Conservation (phyloP, 2,888 invertebrate genomes). For the Rhagonycha lutea region DNA sequence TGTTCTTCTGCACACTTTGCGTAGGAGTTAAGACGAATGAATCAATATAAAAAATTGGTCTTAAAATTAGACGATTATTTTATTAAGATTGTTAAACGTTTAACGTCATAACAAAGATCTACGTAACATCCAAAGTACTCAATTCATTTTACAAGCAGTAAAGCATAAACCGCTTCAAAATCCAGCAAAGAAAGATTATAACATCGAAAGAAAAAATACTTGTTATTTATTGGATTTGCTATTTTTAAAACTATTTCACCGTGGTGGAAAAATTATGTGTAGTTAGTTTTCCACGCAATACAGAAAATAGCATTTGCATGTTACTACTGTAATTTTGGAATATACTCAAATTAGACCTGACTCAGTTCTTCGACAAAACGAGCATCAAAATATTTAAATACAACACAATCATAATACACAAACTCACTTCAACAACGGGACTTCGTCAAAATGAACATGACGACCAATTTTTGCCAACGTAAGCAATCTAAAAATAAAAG, state of each 20-base stretch:
- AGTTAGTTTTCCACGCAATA: neutral
- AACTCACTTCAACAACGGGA: conserved; percentile 36
- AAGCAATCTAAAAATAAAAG: conserved; percentile 38
- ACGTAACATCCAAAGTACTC: neutral
- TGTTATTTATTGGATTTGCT: neutral
- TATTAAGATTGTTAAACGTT: neutral
- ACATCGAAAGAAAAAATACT: neutral
- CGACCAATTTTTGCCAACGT: conserved; percentile 37
- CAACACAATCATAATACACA: neutral
- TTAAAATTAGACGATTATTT: neutral
- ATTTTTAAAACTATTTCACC: neutral
- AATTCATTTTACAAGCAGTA: neutral
- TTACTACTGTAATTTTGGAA: neutral
- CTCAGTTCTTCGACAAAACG: neutral
- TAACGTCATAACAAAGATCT: neutral
- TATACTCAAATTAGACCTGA: neutral
- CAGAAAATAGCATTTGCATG: neutral
- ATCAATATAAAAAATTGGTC: neutral
- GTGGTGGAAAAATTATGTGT: neutral
- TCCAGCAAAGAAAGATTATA: neutral
- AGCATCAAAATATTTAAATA: neutral
- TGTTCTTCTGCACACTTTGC: neutral
- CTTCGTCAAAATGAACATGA: conserved; percentile 38
- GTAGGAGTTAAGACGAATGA: neutral
- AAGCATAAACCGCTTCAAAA: neutral